Percentiles rank a stretch among this genome's conserved stretches.
Conservation (phyloP, 2,113 vertebrate species). For the Phoxinus phoxinus region DNA sequence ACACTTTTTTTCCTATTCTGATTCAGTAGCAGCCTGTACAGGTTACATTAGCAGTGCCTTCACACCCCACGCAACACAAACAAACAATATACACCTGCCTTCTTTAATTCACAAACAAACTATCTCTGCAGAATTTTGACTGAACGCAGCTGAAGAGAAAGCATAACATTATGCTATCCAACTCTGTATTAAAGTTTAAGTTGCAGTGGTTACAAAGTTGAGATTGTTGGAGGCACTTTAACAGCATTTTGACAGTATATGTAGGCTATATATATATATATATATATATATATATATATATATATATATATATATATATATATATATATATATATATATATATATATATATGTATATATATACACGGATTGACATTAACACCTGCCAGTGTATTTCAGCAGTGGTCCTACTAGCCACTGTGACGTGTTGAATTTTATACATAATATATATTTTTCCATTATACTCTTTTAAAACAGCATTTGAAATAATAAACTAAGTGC, state of each 20-base stretch:
- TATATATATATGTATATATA: too few relatives aligned
- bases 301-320: too few relatives aligned
- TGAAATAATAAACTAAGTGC: too few relatives aligned
- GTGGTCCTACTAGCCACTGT: too few relatives aligned
- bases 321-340: too few relatives aligned
- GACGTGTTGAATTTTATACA: too few relatives aligned
- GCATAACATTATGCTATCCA: neutral
- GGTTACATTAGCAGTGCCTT: constrained; percentile 11
- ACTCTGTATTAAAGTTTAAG: neutral
- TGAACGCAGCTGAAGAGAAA: neutral
- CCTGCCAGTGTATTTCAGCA: too few relatives aligned
- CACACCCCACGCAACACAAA: neutral
- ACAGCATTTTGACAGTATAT: neutral
- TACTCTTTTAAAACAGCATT: too few relatives aligned
- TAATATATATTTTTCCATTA: too few relatives aligned
- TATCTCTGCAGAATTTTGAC: neutral
- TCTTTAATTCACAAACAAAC: neutral
- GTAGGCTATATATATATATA: neutral
- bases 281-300: too few relatives aligned
- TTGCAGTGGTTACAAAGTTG: neutral
- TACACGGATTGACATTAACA: too few relatives aligned
- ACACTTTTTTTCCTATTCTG: constrained; percentile 25
- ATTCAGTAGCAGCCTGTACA: constrained; percentile 8
- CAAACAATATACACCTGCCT: neutral
- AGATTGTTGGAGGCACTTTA: neutral